Base-by-base conservation (phyloP, 53 echinoderm and acorn worm genomes). In the Echinometra lucunter region DNA sequence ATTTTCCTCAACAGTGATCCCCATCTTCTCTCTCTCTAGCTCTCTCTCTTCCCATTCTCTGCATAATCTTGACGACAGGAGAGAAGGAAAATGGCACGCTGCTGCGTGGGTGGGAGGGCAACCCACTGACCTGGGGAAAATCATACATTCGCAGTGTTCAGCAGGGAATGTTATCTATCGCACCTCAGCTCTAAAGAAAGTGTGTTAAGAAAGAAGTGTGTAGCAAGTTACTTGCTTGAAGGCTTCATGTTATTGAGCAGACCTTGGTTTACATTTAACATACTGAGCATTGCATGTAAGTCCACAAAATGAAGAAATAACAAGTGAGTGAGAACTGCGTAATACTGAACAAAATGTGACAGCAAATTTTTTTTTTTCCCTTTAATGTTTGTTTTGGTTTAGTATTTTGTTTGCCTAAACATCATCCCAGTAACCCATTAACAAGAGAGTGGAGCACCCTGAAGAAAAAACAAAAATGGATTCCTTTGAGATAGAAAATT, bases 91-190 rank as follows among this genome's bases (percentile, higher is more conserved):
- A 25, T 60, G 69, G 70, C 34, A 34, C 28, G 60, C 60, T 66
- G 35, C 11, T 16, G 63, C 63, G 90, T 30, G 90, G 90, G 90
- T 60, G 63, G 60, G 37, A 27, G 44, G 38, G 60, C 57, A 90
- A 13, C 66, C 63, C 56, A 90, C 90, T 88, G 88, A 88, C 88
- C 88, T 88, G 88, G 88, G 82, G 53, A 87, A 53, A 88, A 88
- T 75, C 40, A 38, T 75, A 37, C 75, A 75, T 75, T 75, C 40
- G 75, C 40, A 4, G 18, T 75, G 35, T 75, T 75, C 75, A 40
- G 40, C 75, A 75, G 75, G 75, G 75, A 38, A 40, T 75, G 21
- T 38, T 18, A 38, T 28, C 19, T 21, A 63, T 56, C 72, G 23
- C 15, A 75, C 34, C 40, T 38, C 40, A 75, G 75, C 75, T 21